Evolutionary conservation across 1,140 invertebrate species (phyloP).

Genomic region (Scaptomyza pallida): DNA sequence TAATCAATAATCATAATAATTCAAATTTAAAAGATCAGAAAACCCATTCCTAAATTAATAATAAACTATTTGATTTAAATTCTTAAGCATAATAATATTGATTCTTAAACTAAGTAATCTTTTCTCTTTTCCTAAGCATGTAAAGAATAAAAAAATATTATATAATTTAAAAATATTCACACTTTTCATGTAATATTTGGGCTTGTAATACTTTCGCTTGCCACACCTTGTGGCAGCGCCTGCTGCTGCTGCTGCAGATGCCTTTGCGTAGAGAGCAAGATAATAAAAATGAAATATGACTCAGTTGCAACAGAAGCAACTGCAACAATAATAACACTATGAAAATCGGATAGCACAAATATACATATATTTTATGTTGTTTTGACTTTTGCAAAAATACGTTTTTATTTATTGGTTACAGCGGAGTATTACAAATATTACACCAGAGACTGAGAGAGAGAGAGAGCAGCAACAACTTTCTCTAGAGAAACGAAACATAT

Average conservation of each 20-base stretch:
- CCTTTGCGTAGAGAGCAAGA: conserved; percentile 29
- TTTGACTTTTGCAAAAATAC: conserved; percentile 37
- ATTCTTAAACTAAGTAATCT: too few species aligned
- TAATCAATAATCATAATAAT: too few species aligned
- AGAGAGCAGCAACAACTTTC: conserved; percentile 33
- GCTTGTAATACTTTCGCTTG: conserved; percentile 21
- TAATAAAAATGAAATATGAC: conserved; percentile 58
- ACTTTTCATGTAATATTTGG: too few species aligned
- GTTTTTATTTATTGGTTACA: conserved; percentile 50
- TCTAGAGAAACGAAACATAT: conserved; percentile 3
- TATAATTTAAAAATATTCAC: too few species aligned
- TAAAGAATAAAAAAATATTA: too few species aligned
- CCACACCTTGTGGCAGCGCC: conserved; percentile 2
- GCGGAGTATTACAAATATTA: conserved; percentile 40
- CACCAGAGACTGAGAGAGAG: too few species aligned
- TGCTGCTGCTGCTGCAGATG: conserved; percentile 14
- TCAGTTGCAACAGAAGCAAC: conserved; percentile 7
- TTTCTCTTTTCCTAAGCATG: too few species aligned
- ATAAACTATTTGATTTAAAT: too few species aligned
- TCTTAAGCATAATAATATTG: too few species aligned
- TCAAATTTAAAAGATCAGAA: too few species aligned
- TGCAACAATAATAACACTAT: conserved; percentile 1
- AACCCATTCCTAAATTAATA: too few species aligned
- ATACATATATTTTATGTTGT: conserved; percentile 43
- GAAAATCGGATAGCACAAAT: conserved; percentile 42